Conservation (phyloP, 2,797 vertebrate genomes). For the Prunella strophiata region DNA sequence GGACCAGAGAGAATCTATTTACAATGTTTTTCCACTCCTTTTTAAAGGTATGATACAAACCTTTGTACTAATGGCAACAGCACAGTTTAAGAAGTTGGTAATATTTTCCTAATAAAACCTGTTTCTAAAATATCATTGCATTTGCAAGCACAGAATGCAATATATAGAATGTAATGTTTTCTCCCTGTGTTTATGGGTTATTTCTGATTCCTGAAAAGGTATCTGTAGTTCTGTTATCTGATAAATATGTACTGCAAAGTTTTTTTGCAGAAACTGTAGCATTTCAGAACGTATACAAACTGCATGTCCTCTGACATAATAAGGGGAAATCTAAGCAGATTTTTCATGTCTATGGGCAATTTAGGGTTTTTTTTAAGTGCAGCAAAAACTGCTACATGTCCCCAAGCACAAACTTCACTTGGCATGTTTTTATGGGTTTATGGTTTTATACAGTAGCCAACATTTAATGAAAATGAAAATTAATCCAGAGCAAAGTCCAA, state of each 20-base stretch:
- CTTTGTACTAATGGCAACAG: neutral
- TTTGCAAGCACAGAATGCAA: neutral
- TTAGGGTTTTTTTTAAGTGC: neutral
- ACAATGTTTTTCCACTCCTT: neutral
- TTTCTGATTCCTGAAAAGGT: neutral
- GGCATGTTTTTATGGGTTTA: neutral
- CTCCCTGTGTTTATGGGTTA: neutral
- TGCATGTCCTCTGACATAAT: neutral
- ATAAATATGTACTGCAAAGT: rapidly evolving
- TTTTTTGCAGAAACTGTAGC: neutral
- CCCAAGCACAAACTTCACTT: neutral
- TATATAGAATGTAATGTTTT: neutral
- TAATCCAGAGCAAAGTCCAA: neutral
- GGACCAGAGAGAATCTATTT: neutral
- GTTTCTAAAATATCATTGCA: neutral
- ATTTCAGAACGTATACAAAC: neutral
- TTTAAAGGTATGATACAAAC: neutral
- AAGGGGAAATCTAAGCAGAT: neutral
- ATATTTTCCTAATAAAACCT: neutral
- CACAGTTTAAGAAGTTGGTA: neutral
- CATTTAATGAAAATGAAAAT: neutral
- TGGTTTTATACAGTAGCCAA: neutral
- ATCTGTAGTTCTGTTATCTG: neutral
- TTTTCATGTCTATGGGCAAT: neutral
- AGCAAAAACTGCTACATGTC: neutral